phyloP scores from a whole-genome alignment of 2,113 vertebrate genomes.

The Piliocolobus tephrosceles region DNA sequence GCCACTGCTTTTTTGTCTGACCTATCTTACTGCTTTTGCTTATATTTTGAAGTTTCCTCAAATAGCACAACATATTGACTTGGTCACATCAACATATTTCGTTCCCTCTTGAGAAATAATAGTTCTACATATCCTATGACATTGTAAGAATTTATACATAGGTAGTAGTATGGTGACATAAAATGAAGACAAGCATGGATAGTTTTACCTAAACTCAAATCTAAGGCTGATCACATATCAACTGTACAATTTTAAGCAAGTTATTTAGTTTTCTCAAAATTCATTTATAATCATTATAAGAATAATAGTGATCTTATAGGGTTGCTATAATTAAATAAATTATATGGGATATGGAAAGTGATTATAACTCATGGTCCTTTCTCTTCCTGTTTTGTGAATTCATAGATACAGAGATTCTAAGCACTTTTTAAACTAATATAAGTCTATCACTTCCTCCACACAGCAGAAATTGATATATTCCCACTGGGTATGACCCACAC shows the following conservation, averaged over 20 bases:
- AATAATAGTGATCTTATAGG: not conserved
- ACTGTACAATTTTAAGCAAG: not conserved
- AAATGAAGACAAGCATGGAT: not conserved
- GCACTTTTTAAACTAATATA: not conserved
- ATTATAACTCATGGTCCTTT: not conserved
- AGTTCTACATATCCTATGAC: not conserved
- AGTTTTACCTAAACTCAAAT: not conserved
- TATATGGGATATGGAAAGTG: not conserved
- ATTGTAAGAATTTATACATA: not conserved
- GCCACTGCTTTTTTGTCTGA: not conserved
- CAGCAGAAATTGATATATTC: not conserved
- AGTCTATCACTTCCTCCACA: not conserved
- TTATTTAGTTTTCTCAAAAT: constrained; percentile 11
- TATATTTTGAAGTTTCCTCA: not conserved
- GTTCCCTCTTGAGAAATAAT: not conserved
- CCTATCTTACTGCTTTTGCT: not conserved
- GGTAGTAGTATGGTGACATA: not conserved
- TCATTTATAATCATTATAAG: not conserved
- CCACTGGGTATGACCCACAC: not conserved
- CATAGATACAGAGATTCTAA: not conserved
- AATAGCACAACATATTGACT: not conserved
- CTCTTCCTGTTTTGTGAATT: not conserved
- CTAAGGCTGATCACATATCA: not conserved
- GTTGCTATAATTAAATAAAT: not conserved
- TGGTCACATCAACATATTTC: not conserved